Conservation (phyloP, 2,888 invertebrate genomes). For the Hydraecia micacea region DNA sequence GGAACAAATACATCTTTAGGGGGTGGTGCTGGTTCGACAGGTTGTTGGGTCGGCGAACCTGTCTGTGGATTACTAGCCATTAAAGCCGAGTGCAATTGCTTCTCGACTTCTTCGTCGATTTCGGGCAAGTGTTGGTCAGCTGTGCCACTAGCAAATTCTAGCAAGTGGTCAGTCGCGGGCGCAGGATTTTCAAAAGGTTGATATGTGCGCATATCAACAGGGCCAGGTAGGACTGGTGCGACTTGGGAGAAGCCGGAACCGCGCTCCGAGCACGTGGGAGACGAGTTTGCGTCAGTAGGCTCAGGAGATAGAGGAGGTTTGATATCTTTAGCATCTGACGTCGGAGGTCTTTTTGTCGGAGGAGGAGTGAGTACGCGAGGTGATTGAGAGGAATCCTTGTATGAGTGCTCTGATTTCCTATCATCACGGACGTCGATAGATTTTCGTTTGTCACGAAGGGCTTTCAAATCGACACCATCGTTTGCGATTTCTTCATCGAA, state of each 20-base stretch:
- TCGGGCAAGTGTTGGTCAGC: conserved; percentile 93
- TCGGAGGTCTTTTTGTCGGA: conserved; percentile 78
- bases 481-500: conserved; percentile 95
- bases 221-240: conserved; percentile 94
- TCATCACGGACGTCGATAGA: conserved; percentile 93
- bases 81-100: conserved; percentile 93
- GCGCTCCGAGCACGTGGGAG: conserved; percentile 71
- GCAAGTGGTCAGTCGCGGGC: conserved; percentile 90
- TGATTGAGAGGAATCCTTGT: conserved; percentile 90
- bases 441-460: conserved; percentile 94
- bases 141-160: conserved; percentile 92
- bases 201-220: conserved; percentile 97
- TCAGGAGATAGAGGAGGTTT: conserved; percentile 87
- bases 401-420: conserved; percentile 89
- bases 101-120: conserved; percentile 95
- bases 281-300: conserved; percentile 68
- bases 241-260: conserved; percentile 89
- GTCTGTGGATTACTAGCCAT: conserved; percentile 89
- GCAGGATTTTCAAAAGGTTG: conserved; percentile 91
- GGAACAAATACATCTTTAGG: conserved; percentile 76
- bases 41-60: conserved; percentile 72
- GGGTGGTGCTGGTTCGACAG: conserved; percentile 70
- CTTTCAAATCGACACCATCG: conserved; percentile 94
- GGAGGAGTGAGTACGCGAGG: conserved; percentile 90
- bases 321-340: conserved; percentile 84